These are phyloP conservation scores for Machimus rusticus DNA, from an alignment of 2,888 invertebrate genomes.

Conservation along the genomic window DNA sequence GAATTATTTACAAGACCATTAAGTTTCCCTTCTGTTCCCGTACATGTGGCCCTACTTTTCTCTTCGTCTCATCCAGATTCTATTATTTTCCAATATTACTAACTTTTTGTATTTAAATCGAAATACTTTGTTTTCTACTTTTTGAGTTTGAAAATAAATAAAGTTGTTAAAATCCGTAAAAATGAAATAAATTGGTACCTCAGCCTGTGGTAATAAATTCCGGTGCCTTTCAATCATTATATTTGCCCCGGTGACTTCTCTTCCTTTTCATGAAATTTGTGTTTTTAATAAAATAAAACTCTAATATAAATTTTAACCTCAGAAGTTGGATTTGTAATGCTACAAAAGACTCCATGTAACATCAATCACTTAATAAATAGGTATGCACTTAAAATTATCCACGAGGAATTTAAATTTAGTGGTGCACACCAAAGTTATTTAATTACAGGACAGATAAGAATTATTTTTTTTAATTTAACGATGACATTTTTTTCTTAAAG, in stretches of 20 bases:
- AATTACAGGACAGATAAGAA: neutral
- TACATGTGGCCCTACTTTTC: neutral
- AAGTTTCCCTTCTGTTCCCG: neutral
- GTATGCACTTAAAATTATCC: neutral
- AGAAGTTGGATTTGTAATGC: neutral
- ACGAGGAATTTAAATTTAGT: neutral
- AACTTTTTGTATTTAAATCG: neutral
- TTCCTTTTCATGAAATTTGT: neutral
- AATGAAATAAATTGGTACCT: neutral
- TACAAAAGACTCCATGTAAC: neutral
- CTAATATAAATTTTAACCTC: neutral
- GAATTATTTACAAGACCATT: conserved; percentile 19
- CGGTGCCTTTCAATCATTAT: neutral
- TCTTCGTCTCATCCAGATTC: neutral
- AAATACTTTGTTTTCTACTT: neutral
- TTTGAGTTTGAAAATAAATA: neutral
- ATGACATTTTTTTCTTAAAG: neutral
- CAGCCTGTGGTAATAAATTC: neutral
- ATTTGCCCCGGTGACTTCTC: neutral
- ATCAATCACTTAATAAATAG: neutral
- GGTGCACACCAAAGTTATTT: neutral
- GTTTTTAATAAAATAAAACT: neutral
- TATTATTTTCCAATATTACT: neutral
- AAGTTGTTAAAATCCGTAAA: neutral
- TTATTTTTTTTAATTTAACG: neutral